Conservation (phyloP, 2,888 invertebrate genomes). For the Leptinotarsa tumamoca region DNA sequence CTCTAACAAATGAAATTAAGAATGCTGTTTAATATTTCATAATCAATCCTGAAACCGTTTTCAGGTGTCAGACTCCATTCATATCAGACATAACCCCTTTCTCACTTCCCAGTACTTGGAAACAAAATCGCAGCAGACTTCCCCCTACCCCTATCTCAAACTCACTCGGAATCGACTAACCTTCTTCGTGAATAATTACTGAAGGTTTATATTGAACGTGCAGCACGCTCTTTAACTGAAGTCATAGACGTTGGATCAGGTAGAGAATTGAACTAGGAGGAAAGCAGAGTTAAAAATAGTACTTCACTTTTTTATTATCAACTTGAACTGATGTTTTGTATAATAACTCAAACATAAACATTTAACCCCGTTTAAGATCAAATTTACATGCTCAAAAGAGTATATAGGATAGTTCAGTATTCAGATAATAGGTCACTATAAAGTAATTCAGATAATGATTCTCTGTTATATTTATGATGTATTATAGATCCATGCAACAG, state of each 20-base stretch:
- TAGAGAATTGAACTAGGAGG: neutral
- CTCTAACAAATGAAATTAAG: neutral
- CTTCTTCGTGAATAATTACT: constrained; percentile 43
- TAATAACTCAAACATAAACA: too few relatives aligned
- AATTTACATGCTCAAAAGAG: too few relatives aligned
- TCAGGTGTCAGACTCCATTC: constrained; percentile 36
- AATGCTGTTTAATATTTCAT: constrained; percentile 16
- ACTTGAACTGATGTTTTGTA: too few relatives aligned
- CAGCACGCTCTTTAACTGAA: constrained; percentile 3
- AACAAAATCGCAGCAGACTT: constrained; percentile 17
- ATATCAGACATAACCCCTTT: constrained; percentile 29
- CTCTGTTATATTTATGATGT: too few relatives aligned
- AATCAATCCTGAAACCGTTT: constrained; percentile 27
- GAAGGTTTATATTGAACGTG: constrained; percentile 30
- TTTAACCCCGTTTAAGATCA: too few relatives aligned
- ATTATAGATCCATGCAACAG: too few relatives aligned
- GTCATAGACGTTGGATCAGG: constrained; percentile 20
- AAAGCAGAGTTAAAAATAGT: neutral
- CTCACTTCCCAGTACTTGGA: constrained; percentile 25
- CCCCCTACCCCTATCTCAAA: constrained; percentile 25
- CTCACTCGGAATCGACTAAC: constrained; percentile 36
- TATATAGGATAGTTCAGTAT: too few relatives aligned
- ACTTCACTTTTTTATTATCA: too few relatives aligned
- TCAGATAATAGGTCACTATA: too few relatives aligned
- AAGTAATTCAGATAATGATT: too few relatives aligned